These are phyloP conservation scores for Dryoscopus gambensis DNA, from an alignment of 2,113 vertebrate species.

Conservation along the genomic window DNA sequence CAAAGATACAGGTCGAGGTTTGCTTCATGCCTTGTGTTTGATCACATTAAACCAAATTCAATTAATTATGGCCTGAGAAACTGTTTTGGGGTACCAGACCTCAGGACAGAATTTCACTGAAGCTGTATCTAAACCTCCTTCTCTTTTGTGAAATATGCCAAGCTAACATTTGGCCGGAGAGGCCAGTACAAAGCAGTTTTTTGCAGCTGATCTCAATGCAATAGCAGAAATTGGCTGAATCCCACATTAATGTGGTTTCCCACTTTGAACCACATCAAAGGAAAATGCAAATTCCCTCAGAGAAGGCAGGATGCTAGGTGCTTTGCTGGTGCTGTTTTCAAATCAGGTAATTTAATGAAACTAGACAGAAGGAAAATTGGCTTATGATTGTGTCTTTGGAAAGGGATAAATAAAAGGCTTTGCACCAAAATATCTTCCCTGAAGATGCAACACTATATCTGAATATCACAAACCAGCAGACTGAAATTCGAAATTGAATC, in stretches of 20 bases:
- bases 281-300: slow-evolving; percentile 18
- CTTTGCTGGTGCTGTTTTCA: slow-evolving; percentile 14
- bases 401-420: not conserved
- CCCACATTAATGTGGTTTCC: slow-evolving; percentile 6
- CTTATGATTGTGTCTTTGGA: slow-evolving; percentile 14
- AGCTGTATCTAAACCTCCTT: not conserved
- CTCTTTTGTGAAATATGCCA: not conserved
- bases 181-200: not conserved
- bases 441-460: not conserved
- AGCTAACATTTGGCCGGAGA: not conserved
- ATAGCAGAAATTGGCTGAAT: slow-evolving; percentile 1
- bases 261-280: slow-evolving; percentile 37
- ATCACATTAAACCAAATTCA: not conserved
- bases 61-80: not conserved
- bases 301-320: not conserved
- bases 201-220: not conserved
- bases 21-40: not conserved
- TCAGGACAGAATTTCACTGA: not conserved
- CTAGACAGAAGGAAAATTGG: slow-evolving; percentile 32
- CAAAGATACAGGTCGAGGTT: not conserved
- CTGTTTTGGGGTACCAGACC: not conserved
- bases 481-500: not conserved
- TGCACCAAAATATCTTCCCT: not conserved
- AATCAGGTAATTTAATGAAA: slow-evolving; percentile 29
- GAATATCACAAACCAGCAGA: not conserved